Evolutionary conservation across 2,888 invertebrate genomes (phyloP).

Genomic region (Macaria notata): DNA sequence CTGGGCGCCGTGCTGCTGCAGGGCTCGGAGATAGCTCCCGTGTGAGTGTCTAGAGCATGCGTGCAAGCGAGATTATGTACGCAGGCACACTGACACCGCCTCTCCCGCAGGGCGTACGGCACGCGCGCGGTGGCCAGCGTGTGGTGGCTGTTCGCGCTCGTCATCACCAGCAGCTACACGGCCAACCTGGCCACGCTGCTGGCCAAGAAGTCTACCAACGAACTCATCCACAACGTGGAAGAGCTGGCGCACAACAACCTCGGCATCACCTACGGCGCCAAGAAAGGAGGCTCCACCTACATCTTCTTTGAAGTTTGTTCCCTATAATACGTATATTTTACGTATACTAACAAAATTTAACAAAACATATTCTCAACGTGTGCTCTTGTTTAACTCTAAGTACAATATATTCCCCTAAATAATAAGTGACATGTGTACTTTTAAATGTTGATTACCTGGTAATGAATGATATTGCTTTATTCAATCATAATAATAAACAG

Average conservation of each 20-base stretch:
- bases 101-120: conserved; percentile 93
- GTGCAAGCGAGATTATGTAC: too few relatives aligned
- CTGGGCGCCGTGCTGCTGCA: conserved; percentile 93
- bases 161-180: conserved; percentile 93
- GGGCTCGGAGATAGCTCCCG: conserved; percentile 93
- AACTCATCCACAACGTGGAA: conserved; percentile 87
- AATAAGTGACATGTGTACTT: too few relatives aligned
- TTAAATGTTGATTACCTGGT: too few relatives aligned
- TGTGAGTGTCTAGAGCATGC: conserved; percentile 82
- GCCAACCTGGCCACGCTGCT: conserved; percentile 96
- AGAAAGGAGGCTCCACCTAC: conserved; percentile 91
- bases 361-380: too few relatives aligned
- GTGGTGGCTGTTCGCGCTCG: conserved; percentile 95
- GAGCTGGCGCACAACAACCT: conserved; percentile 90
- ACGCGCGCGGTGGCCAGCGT: conserved; percentile 92
- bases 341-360: too few relatives aligned
- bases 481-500: too few relatives aligned
- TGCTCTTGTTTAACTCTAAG: too few relatives aligned
- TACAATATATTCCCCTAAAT: too few relatives aligned
- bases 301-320: conserved; percentile 90
- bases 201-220: conserved; percentile 87
- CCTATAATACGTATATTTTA: too few relatives aligned
- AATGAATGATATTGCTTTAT: too few relatives aligned
- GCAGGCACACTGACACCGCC: too few relatives aligned
- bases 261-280: conserved; percentile 93